These are phyloP conservation scores for Alces alces DNA, from an alignment of 2,113 vertebrate genomes.

Conservation along the genomic window DNA sequence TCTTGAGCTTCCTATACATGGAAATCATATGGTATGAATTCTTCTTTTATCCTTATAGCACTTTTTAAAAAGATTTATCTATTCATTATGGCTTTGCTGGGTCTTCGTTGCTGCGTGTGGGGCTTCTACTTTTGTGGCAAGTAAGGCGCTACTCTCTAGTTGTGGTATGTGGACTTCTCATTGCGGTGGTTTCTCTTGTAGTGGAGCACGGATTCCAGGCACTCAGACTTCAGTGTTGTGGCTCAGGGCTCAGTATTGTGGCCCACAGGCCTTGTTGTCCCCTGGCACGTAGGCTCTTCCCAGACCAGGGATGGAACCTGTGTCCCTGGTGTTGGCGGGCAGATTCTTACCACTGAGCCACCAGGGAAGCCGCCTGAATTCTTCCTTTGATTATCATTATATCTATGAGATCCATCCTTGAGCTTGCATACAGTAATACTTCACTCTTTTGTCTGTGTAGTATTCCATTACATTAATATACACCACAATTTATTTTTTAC, in stretches of 20 bases:
- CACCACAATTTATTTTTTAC: not conserved
- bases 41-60: not conserved
- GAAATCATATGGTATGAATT: not conserved
- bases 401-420: not conserved
- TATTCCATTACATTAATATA: not conserved
- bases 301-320: not conserved
- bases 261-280: not conserved
- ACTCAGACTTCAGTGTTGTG: not conserved
- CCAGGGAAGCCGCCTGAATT: not conserved
- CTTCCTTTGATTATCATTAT: not conserved
- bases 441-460: not conserved
- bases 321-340: not conserved
- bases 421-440: not conserved
- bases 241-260: not conserved
- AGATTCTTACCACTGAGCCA: not conserved
- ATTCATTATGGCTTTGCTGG: not conserved
- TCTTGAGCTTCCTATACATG: not conserved
- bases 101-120: not conserved
- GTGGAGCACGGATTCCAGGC: not conserved
- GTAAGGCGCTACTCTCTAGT: rapidly evolving
- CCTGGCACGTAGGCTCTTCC: not conserved
- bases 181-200: not conserved
- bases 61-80: not conserved
- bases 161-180: not conserved
- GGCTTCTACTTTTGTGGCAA: not conserved